Conservation (phyloP, 2,797 vertebrate species). For the Tapirus indicus region DNA sequence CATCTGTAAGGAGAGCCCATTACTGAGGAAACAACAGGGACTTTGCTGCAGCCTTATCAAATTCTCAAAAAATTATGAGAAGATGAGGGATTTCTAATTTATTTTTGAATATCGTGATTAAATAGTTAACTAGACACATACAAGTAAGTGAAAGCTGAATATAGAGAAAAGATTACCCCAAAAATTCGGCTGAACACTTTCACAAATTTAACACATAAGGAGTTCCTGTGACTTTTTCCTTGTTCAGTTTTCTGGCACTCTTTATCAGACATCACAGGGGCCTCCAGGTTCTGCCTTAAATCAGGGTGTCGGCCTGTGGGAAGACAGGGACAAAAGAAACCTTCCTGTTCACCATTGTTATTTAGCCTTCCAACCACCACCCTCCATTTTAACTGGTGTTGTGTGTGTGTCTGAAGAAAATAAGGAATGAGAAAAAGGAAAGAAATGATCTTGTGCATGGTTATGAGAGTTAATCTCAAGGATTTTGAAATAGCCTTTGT, state of each 20-base stretch:
- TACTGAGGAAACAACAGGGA: neutral
- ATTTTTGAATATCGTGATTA: neutral
- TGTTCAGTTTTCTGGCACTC: conserved; percentile 74
- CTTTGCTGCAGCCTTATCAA: neutral
- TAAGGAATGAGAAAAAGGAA: neutral
- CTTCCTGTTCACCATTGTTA: neutral
- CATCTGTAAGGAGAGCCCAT: neutral
- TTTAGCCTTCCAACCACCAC: too few relatives aligned
- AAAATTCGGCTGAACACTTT: conserved; percentile 78
- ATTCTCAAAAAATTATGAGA: neutral
- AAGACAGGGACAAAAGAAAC: neutral
- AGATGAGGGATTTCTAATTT: neutral
- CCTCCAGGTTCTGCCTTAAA: conserved; percentile 79
- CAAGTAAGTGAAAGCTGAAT: conserved; percentile 26
- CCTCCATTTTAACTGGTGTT: neutral
- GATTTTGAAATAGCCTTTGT: neutral
- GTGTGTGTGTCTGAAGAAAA: neutral
- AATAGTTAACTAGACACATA: neutral
- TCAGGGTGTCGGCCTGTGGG: conserved; percentile 79
- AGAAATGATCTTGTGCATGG: neutral
- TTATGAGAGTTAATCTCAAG: neutral
- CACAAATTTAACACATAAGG: conserved; percentile 77
- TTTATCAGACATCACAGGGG: conserved; percentile 73
- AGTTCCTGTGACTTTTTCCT: conserved; percentile 72
- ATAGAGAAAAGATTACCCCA: conserved; percentile 76